Percentiles rank a stretch among this genome's conserved stretches.
phyloP scores from a whole-genome alignment of 2,113 vertebrate genomes.

The Oryzias celebensis region DNA sequence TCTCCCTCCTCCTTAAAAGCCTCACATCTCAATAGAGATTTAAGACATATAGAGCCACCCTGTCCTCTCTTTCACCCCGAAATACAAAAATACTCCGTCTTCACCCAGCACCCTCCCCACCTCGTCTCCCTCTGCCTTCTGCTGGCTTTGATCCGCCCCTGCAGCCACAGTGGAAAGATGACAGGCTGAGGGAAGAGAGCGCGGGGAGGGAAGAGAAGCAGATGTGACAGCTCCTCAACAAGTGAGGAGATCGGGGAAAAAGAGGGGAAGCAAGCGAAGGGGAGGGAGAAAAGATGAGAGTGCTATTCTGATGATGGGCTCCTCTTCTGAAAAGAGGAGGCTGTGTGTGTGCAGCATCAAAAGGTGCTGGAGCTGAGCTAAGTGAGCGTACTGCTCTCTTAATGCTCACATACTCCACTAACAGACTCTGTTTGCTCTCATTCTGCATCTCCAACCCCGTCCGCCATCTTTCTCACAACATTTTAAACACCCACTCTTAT shows the following conservation, averaged over 20 bases:
- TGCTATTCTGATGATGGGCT: slow-evolving; percentile 55
- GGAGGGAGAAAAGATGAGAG: slow-evolving; percentile 20
- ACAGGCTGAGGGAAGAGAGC: slow-evolving; percentile 52
- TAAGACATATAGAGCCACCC: slow-evolving; percentile 59
- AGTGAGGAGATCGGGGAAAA: slow-evolving; percentile 47
- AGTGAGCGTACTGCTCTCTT: slow-evolving; percentile 16
- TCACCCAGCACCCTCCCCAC: slow-evolving; percentile 34
- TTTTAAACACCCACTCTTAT: not conserved
- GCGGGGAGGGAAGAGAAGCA: slow-evolving; percentile 34
- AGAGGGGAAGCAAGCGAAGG: slow-evolving; percentile 5
- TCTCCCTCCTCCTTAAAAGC: slow-evolving; percentile 19
- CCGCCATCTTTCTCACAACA: too few species aligned
- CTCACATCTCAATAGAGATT: slow-evolving; percentile 21
- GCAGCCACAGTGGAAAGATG: slow-evolving; percentile 69
- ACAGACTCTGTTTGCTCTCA: slow-evolving; percentile 29
- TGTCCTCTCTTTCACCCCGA: slow-evolving; percentile 75
- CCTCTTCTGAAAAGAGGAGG: slow-evolving; percentile 36
- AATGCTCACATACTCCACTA: not conserved
- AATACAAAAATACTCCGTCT: slow-evolving; percentile 60
- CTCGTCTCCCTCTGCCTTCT: slow-evolving; percentile 53
- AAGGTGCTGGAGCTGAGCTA: slow-evolving; percentile 42
- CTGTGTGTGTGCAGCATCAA: slow-evolving; percentile 35
- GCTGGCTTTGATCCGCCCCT: slow-evolving; percentile 72
- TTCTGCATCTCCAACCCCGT: slow-evolving; percentile 9
- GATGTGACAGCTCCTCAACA: slow-evolving; percentile 72